Percentiles rank a stretch among this genome's conserved stretches.
Conservation (phyloP, 2,888 invertebrate species). For the Chloroclysta siterata region DNA sequence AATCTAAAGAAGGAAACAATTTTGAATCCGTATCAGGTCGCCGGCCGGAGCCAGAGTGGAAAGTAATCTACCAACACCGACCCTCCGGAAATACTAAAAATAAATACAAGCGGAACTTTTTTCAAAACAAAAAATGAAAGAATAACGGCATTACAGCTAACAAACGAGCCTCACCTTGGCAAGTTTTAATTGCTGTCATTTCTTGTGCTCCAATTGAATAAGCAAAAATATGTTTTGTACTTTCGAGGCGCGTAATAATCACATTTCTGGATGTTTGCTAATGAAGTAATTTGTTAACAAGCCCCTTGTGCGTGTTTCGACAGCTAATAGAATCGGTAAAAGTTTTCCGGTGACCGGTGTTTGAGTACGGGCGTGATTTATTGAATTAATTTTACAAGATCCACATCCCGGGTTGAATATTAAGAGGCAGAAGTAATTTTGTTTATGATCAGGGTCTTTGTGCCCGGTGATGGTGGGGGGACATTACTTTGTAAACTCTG, state of each 20-base stretch:
- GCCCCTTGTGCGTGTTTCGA: slow-evolving; percentile 50
- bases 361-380: slow-evolving; percentile 71
- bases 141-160: slow-evolving; percentile 49
- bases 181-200: slow-evolving; percentile 54
- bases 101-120: slow-evolving; percentile 58
- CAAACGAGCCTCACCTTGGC: slow-evolving; percentile 50
- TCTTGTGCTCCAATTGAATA: slow-evolving; percentile 49
- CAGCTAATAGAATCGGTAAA: slow-evolving; percentile 60
- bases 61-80: slow-evolving; percentile 70
- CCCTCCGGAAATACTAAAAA: slow-evolving; percentile 67
- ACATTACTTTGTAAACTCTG: slow-evolving; percentile 64
- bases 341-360: slow-evolving; percentile 66
- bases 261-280: slow-evolving; percentile 49
- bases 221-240: slow-evolving; percentile 36
- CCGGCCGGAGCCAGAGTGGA: slow-evolving; percentile 48
- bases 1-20: slow-evolving; percentile 64
- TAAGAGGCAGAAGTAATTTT: slow-evolving; percentile 76
- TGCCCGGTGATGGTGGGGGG: slow-evolving; percentile 61
- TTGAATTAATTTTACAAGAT: slow-evolving; percentile 79
- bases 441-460: slow-evolving; percentile 72
- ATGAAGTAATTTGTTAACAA: slow-evolving; percentile 56
- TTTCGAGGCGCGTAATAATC: slow-evolving; percentile 45
- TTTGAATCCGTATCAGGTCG: slow-evolving; percentile 52
- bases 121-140: slow-evolving; percentile 53
- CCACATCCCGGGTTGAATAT: slow-evolving; percentile 71